Percentiles rank a stretch among this genome's conserved stretches.
Evolutionary conservation across 2,113 vertebrate genomes (phyloP).

Genomic region (Odocoileus virginianus): DNA sequence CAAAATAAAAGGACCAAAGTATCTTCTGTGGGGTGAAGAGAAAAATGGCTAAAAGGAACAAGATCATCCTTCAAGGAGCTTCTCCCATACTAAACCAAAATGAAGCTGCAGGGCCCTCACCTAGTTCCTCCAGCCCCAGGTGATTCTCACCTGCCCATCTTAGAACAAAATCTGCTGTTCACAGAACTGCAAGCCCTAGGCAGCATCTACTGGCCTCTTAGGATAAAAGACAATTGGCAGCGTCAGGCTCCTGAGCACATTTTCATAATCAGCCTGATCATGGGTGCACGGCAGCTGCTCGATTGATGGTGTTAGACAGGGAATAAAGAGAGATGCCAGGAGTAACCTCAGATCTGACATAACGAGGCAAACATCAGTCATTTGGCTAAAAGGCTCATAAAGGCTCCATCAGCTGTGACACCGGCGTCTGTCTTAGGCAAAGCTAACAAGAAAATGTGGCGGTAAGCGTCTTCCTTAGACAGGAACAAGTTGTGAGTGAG

Average conservation of each 20-base stretch:
- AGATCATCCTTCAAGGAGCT: background rate
- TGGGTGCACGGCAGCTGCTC: slow-evolving; percentile 82
- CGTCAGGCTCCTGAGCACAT: slow-evolving; percentile 81
- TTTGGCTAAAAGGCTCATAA: slow-evolving; percentile 86
- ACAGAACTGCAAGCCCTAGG: slow-evolving; percentile 68
- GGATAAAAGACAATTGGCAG: slow-evolving; percentile 81
- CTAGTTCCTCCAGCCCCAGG: slow-evolving; percentile 17
- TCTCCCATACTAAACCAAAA: slow-evolving; percentile 33
- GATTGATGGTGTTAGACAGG: slow-evolving; percentile 84
- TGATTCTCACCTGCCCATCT: slow-evolving; percentile 69
- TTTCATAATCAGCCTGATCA: slow-evolving; percentile 85
- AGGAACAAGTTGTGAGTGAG: slow-evolving; percentile 78
- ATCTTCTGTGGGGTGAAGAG: background rate
- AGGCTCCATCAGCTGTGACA: slow-evolving; percentile 83
- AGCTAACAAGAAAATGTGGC: slow-evolving; percentile 84
- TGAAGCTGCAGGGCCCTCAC: slow-evolving; percentile 30
- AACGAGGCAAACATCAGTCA: slow-evolving; percentile 85
- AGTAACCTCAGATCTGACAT: slow-evolving; percentile 84
- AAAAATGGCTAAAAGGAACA: background rate
- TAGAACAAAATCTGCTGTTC: slow-evolving; percentile 70
- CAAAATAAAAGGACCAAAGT: background rate
- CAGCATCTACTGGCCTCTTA: slow-evolving; percentile 77
- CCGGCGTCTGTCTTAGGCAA: slow-evolving; percentile 78
- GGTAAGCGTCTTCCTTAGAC: slow-evolving; percentile 78
- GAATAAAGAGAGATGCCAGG: slow-evolving; percentile 84